Evolutionary conservation across 2,797 vertebrate species (phyloP).

Genomic region (Knipowitschia caucasica): DNA sequence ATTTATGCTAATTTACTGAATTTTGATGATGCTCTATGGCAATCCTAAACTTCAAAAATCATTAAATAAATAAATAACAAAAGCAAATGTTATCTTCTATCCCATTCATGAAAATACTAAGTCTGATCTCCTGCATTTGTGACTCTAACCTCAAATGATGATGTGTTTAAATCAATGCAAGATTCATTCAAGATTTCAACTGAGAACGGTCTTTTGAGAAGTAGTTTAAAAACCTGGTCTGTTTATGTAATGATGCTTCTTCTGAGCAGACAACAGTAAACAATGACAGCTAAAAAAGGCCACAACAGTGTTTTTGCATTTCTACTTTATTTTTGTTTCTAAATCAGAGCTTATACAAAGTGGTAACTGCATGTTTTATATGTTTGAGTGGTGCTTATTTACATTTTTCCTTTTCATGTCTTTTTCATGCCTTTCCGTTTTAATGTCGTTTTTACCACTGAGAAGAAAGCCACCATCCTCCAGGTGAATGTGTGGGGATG

Average conservation of each 20-base stretch:
- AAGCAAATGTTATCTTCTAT: no score
- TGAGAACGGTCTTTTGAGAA: neutral
- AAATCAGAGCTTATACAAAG: neutral
- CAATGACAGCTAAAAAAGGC: neutral
- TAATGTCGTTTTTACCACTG: no score
- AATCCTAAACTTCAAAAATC: neutral
- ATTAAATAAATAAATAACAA: no score
- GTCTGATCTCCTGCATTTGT: neutral
- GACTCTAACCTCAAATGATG: neutral
- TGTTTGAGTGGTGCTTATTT: neutral
- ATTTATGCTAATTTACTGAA: neutral
- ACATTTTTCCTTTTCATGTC: neutral
- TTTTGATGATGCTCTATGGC: neutral
- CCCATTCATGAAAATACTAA: neutral
- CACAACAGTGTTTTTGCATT: slow-evolving; percentile 3
- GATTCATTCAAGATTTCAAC: neutral
- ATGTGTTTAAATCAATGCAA: neutral
- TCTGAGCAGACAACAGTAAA: slow-evolving; percentile 1
- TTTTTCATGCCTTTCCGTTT: neutral
- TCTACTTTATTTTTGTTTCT: neutral
- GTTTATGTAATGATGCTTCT: slow-evolving; percentile 3
- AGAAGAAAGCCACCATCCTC: slow-evolving; percentile 1
- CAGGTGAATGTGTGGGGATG: neutral
- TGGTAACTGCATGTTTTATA: neutral
- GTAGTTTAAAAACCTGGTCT: neutral